Base-by-base conservation (phyloP, 2,888 invertebrate genomes). In the Rhyacophila evoluta region DNA sequence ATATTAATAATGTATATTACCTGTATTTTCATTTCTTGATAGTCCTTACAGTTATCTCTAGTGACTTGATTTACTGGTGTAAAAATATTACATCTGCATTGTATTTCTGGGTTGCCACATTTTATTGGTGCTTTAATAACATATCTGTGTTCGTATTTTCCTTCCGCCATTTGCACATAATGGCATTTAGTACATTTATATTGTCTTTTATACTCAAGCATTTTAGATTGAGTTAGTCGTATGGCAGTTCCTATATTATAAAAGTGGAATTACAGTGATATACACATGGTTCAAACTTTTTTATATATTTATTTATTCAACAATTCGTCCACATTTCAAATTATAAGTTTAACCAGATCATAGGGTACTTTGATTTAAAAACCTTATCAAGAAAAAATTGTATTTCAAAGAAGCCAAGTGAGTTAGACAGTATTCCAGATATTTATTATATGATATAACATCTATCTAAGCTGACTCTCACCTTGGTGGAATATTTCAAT, bases 1-100 rank as follows among this genome's bases (percentile, higher is more conserved):
- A 33, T 33, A 33, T 33, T 33, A 33, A 33, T 33, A 4, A 33
- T n/a, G n/a, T n/a, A n/a, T n/a, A 78, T 72, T 86, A 93, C 94
- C 88, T 94, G 94, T 84, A 97, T 91, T 88, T 95, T 96, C 11
- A 96, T 92, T 89, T 96, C 95, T 86, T 96, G 96, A 87, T 94
- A 95, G 88, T 96, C 95, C 84, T 92, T 94, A 85, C 92, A 96
- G 84, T 93, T 90, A 81, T 91, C 90, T 81, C 92, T 89, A 70
- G 92, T 91, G 38, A 92, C 87, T 74, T 91, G 85, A 80, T 89
- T 90, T 15, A 92, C 86, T 83, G 88, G 87, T 79, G 86, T 86
- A 80, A 93, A 90, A 83, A 89, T 92, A 39, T 89, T 88, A 83
- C 91, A 89, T 83, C 87, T 88, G 84, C 93, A 93, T 29, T 86